Conservation (phyloP, 2,888 invertebrate species). For the Coelinius sp. region DNA sequence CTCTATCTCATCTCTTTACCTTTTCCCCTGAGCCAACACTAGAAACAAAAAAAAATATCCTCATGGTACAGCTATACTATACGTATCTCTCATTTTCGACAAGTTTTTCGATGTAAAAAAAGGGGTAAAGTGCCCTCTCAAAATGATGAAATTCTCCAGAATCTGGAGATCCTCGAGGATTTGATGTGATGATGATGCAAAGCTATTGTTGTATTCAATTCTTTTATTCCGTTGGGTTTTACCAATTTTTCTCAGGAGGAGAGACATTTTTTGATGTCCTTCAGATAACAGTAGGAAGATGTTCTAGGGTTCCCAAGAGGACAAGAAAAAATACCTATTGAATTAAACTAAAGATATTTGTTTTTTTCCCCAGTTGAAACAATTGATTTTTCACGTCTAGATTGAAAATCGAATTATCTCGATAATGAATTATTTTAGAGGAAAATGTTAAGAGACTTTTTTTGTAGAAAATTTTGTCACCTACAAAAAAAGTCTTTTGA, state of each 20-base stretch:
- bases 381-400: too few relatives aligned
- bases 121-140: not conserved
- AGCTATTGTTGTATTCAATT: not conserved
- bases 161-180: not conserved
- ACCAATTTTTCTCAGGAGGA: not conserved
- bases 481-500: too few relatives aligned
- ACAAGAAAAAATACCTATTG: too few relatives aligned
- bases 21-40: slow-evolving; percentile 20
- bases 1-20: slow-evolving; percentile 47
- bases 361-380: too few relatives aligned
- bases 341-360: too few relatives aligned
- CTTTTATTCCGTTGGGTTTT: not conserved
- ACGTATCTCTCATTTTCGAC: slow-evolving; percentile 3
- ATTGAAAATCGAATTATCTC: too few relatives aligned
- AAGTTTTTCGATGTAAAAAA: not conserved
- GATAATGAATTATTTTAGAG: too few relatives aligned
- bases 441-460: too few relatives aligned
- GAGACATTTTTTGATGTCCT: not conserved
- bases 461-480: too few relatives aligned
- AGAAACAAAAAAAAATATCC: not conserved
- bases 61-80: not conserved
- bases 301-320: too few relatives aligned
- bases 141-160: slow-evolving; percentile 2
- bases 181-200: not conserved
- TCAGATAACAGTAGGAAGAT: too few relatives aligned